phyloP scores from a whole-genome alignment of 2,113 vertebrate species.

The Loxodonta africana region DNA sequence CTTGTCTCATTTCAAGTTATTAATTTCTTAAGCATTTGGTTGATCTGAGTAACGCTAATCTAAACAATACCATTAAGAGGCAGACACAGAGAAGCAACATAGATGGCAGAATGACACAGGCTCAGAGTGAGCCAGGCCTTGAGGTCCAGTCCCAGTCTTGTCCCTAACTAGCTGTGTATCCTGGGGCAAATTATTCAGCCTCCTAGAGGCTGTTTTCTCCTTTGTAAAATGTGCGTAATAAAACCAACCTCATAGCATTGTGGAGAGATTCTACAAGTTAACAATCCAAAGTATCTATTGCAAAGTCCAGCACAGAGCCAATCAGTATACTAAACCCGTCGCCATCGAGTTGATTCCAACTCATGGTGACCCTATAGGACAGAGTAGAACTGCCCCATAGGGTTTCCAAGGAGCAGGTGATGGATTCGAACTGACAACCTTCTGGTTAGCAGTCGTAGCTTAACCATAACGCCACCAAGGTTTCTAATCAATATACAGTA shows the following conservation, averaged over 20 bases:
- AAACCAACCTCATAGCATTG: too few species aligned
- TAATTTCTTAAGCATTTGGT: not conserved
- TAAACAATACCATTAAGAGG: not conserved
- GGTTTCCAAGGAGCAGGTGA: too few species aligned
- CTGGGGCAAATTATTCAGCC: not conserved
- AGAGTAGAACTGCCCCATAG: too few species aligned
- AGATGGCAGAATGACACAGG: not conserved
- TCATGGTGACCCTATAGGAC: too few species aligned
- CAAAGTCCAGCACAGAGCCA: not conserved
- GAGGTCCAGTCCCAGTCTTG: not conserved
- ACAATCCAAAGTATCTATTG: not conserved
- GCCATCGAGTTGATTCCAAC: too few species aligned
- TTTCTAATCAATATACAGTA: too few species aligned
- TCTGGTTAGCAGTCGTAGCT: too few species aligned
- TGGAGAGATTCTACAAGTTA: not conserved
- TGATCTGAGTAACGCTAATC: not conserved
- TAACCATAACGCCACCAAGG: too few species aligned
- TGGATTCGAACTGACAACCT: too few species aligned
- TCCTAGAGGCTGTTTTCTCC: not conserved
- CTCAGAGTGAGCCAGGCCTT: not conserved
- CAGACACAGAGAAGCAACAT: not conserved
- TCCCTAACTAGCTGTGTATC: not conserved
- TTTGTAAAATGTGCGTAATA: not conserved
- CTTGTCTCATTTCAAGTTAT: not conserved
- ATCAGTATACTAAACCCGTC: too few species aligned